Evolutionary conservation across 2,797 vertebrate genomes (phyloP).

Genomic region (Sebastes melanostomus): DNA sequence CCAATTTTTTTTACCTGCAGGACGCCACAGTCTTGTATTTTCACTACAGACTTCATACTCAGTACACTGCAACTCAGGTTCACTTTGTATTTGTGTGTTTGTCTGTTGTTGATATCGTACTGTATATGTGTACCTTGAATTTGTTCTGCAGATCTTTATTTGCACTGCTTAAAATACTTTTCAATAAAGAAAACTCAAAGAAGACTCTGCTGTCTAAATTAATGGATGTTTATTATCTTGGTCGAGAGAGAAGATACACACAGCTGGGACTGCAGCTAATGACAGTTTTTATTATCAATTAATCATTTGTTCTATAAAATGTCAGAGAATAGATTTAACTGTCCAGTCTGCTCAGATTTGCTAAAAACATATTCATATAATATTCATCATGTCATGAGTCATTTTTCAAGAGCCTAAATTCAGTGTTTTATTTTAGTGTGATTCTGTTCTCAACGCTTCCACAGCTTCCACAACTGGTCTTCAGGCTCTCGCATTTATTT

Average conservation of each 20-base stretch:
- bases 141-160: conserved; percentile 53
- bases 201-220: background rate
- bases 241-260: background rate
- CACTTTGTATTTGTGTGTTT: conserved; percentile 53
- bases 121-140: conserved; percentile 63
- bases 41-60: conserved; percentile 19
- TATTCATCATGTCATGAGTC: too few species aligned
- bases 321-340: background rate
- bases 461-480: background rate
- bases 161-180: conserved; percentile 65
- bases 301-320: background rate
- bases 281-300: background rate
- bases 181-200: conserved; percentile 44
- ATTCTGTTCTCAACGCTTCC: background rate
- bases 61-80: conserved; percentile 70
- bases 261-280: background rate
- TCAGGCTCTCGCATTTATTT: conserved; percentile 1
- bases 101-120: conserved; percentile 54
- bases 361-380: background rate
- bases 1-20: conserved; percentile 22
- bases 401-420: background rate
- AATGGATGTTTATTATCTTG: background rate
- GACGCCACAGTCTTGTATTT: conserved; percentile 3
- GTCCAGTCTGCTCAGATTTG: background rate
- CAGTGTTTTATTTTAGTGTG: background rate